Percentiles rank a stretch among this genome's conserved stretches.
Evolutionary conservation across 2,888 invertebrate species (phyloP).

Genomic region (Cryptocheilus praepositus): DNA sequence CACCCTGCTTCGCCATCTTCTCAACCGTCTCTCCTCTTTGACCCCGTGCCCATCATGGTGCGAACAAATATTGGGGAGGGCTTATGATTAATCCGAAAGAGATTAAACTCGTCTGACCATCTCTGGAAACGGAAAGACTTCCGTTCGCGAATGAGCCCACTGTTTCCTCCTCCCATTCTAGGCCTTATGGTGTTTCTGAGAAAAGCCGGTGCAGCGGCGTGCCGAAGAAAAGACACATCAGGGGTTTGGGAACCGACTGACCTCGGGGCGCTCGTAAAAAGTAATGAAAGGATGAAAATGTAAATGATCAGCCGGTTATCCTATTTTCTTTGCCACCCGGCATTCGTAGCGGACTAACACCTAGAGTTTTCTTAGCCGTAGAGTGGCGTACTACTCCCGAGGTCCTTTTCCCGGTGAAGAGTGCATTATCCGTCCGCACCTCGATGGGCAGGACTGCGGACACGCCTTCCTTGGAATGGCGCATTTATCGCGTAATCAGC

Average conservation of each 20-base stretch:
- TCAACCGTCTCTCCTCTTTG: conserved; percentile 1
- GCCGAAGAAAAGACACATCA: too few species aligned
- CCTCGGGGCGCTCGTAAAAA: conserved; percentile 46
- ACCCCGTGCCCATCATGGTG: conserved; percentile 14
- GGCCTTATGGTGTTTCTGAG: too few species aligned
- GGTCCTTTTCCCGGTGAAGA: too few species aligned
- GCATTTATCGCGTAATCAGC: conserved; percentile 32
- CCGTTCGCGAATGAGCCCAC: too few species aligned
- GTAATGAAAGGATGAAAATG: conserved; percentile 56
- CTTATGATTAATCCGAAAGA: conserved; percentile 52
- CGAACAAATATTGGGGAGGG: conserved; percentile 34
- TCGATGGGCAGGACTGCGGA: conserved; percentile 1
- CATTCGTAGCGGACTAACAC: too few species aligned
- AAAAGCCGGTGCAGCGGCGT: too few species aligned
- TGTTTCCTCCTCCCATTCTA: not conserved
- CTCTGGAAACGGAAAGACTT: conserved; percentile 8
- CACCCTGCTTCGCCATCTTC: not conserved
- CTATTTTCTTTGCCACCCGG: not conserved
- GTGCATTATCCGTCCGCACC: not conserved
- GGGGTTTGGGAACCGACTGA: conserved; percentile 39
- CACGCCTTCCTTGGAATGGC: conserved; percentile 18
- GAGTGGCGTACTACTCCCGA: not conserved
- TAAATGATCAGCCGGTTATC: conserved; percentile 45
- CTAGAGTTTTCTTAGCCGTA: too few species aligned
- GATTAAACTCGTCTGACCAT: conserved; percentile 47